Conservation (phyloP, 1,140 invertebrate species). For the Phocides pigmalion region DNA sequence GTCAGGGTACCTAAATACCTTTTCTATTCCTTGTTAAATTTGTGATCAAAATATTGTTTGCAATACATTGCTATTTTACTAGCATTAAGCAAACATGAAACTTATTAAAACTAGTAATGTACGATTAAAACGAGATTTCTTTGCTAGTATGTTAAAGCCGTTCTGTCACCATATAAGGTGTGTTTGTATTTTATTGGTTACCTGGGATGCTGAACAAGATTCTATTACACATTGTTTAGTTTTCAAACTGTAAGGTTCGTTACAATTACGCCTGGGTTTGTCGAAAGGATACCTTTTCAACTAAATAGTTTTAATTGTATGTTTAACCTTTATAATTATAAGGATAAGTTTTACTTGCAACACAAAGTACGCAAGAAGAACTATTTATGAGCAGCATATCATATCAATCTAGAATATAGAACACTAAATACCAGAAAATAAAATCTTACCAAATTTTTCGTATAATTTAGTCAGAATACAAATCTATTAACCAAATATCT, state of each 20-base stretch:
- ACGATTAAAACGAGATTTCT: neutral
- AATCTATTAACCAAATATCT: no score
- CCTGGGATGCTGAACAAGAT: slow-evolving; percentile 11
- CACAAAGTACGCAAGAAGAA: no score
- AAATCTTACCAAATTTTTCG: no score
- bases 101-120: slow-evolving; percentile 12
- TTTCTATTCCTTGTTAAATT: neutral
- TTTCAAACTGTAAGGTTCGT: slow-evolving; percentile 21
- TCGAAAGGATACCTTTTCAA: neutral
- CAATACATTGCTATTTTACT: neutral
- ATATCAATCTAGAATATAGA: no score
- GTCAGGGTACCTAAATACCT: slow-evolving; percentile 14
- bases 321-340: neutral
- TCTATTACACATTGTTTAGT: slow-evolving; percentile 30
- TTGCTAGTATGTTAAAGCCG: neutral
- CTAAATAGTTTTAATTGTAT: slow-evolving; percentile 1
- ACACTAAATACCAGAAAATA: no score
- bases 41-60: neutral
- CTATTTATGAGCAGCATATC: no score
- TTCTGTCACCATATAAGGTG: slow-evolving; percentile 5
- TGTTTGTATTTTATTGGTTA: slow-evolving; percentile 28
- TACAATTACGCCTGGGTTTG: slow-evolving; percentile 13
- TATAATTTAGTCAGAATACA: no score
- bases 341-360: no score
- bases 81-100: neutral